Evolutionary conservation across 2,113 vertebrate genomes (phyloP), one percentile per base, ranked within the genome.

Genomic region (Spilogale gracilis): DNA sequence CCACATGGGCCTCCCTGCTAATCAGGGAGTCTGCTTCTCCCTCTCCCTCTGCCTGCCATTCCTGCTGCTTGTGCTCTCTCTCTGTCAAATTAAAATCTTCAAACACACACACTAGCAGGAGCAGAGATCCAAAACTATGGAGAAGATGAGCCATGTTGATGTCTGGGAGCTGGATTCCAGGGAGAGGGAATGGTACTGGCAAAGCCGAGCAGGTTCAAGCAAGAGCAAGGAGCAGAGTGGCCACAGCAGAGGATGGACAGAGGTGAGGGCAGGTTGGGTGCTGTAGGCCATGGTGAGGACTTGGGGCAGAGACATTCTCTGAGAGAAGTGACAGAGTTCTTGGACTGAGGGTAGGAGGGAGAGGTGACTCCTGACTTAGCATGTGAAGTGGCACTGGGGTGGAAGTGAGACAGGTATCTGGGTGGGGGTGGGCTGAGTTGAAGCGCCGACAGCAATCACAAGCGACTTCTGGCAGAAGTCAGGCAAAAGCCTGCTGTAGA

Each of bases 101-200:
- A 54, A 8, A 13, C 11, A 54, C 52, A 13, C 52, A 54, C 52
- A 13, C 52, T 54, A 54, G 38, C 12, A 17, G 17, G 0, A 73
- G 54, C 71, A 20, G 88, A 54, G 79, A 65, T 61, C 56, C 1
- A 0, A 4, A 4, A 1, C 6, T 16, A 0, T 0, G 6, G 58
- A 25, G 18, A 7, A 10, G 56, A n/a, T 5, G 65, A 73, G 69
- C 93, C 6, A 0, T 9, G 13, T 3, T 10, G 8, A 6, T 32
- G 8, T 73, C 43, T 58, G 38, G 21, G 50, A 60, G 50, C 16
- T 17, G 16, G 58, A 11, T 43, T 48, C 32, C 21, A 25, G 32
- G 8, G 4, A 48, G 23, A 52, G 5, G 20, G 25, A 50, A 45
- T 10, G 23, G 69, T 9, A 32, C 38, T 4, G 30, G 30, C 73